These are phyloP conservation scores for Vandiemenella viatica DNA, from an alignment of 2,888 invertebrate genomes.

Conservation along the genomic window DNA sequence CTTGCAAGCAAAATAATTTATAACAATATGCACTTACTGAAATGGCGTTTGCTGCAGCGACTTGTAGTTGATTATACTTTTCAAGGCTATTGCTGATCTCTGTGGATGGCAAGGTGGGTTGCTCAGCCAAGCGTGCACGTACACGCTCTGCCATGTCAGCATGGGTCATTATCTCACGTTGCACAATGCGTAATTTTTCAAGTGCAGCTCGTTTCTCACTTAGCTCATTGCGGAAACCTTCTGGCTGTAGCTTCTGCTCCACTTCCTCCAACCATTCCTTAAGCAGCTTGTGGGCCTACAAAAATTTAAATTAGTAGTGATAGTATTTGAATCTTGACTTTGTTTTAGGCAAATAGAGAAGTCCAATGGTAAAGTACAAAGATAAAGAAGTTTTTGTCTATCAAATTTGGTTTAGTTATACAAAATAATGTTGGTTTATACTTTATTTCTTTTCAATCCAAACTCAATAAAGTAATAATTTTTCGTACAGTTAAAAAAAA, in stretches of 20 bases:
- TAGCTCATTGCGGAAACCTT: slow-evolving; percentile 57
- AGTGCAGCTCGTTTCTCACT: slow-evolving; percentile 80
- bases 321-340: too few species aligned
- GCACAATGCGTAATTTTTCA: slow-evolving; percentile 72
- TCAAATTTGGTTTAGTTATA: too few species aligned
- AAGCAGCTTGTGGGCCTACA: slow-evolving; percentile 51
- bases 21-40: slow-evolving; percentile 33
- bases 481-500: too few species aligned
- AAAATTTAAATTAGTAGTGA: too few species aligned
- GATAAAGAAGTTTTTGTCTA: too few species aligned
- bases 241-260: slow-evolving; percentile 64
- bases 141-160: slow-evolving; percentile 63
- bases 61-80: slow-evolving; percentile 41
- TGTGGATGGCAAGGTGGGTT: slow-evolving; percentile 40
- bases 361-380: too few species aligned
- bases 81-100: slow-evolving; percentile 53
- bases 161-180: slow-evolving; percentile 67
- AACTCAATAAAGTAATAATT: too few species aligned
- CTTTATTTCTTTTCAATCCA: too few species aligned
- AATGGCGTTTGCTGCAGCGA: slow-evolving; percentile 48
- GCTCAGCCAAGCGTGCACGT: slow-evolving; percentile 55
- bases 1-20: too few species aligned
- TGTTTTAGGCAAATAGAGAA: too few species aligned
- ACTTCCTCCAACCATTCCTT: slow-evolving; percentile 80
- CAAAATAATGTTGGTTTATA: too few species aligned